phyloP scores from a whole-genome alignment of 2,113 vertebrate species.

The Lonchura striata region DNA sequence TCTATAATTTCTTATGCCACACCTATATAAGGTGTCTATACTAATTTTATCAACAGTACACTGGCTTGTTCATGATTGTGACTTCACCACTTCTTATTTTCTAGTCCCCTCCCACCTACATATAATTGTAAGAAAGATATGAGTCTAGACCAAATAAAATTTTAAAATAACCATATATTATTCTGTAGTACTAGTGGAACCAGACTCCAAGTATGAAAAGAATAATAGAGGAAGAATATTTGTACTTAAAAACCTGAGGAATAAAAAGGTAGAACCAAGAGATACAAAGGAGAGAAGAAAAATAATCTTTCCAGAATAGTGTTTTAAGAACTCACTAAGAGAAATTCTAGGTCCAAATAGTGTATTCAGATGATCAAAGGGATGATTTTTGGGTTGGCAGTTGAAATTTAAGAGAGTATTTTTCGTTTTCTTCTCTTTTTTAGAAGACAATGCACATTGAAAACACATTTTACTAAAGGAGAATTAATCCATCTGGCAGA shows the following conservation, averaged over 20 bases:
- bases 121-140: neutral
- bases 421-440: neutral
- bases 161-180: neutral
- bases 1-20: neutral
- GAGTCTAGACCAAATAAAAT: neutral
- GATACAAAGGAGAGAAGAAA: neutral
- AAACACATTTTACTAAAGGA: neutral
- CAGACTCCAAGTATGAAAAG: rapidly evolving
- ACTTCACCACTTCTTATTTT: neutral
- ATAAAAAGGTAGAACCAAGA: neutral
- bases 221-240: neutral
- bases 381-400: neutral
- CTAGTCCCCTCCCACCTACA: neutral
- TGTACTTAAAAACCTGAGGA: neutral
- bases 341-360: neutral
- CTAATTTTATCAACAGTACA: neutral
- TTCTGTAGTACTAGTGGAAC: rapidly evolving
- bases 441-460: neutral
- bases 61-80: neutral
- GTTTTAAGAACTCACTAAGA: neutral
- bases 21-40: neutral
- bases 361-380: neutral
- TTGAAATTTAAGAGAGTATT: neutral
- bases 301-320: neutral
- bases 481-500: neutral